Evolutionary conservation across 53 echinoderm and acorn worm genomes (phyloP).

Genomic region (Mesocentrotus franciscanus): DNA sequence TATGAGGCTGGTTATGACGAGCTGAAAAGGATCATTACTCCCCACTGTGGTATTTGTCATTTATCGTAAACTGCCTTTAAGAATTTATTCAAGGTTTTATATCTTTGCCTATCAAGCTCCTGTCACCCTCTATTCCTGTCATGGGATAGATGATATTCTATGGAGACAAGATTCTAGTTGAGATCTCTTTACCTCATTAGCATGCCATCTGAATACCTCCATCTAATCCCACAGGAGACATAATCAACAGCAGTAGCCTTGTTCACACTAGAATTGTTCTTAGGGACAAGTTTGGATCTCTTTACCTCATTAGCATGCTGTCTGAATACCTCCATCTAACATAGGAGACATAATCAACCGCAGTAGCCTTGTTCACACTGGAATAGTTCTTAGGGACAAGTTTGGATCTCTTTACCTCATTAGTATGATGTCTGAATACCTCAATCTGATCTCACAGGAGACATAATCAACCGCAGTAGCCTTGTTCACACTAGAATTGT

Average conservation of each 20-base stretch:
- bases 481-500: neutral
- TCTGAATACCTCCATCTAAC: neutral
- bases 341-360: neutral
- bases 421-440: constrained; percentile 16
- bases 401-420: neutral
- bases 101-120: neutral
- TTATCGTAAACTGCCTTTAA: neutral
- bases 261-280: neutral
- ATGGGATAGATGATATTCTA: neutral
- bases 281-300: neutral
- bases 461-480: neutral
- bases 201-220: constrained; percentile 38
- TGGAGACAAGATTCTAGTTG: neutral
- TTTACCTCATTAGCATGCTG: neutral
- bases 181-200: constrained; percentile 6
- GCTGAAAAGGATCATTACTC: too few species aligned
- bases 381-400: neutral
- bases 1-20: neutral
- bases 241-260: neutral
- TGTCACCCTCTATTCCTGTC: neutral
- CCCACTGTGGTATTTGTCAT: too few species aligned
- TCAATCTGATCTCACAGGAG: neutral
- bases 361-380: neutral
- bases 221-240: neutral
- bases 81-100: neutral